phyloP scores from a whole-genome alignment of 1,140 invertebrate species.

The Carcinoscorpius rotundicauda region DNA sequence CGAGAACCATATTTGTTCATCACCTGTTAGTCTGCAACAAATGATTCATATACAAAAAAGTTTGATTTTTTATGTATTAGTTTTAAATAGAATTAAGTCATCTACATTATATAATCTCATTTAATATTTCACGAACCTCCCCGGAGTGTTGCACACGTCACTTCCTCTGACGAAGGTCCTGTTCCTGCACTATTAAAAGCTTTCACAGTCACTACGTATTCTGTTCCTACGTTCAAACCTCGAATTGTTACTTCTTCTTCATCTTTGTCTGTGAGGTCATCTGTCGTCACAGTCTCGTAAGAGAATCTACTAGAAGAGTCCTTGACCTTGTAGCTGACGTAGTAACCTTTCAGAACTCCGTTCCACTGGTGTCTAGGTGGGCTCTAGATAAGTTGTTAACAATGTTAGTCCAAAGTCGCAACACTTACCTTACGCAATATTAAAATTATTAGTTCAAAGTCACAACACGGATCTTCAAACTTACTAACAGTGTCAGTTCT shows the following conservation, averaged over 20 bases:
- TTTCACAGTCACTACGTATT: slow-evolving; percentile 25
- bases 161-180: slow-evolving; percentile 24
- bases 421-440: no score
- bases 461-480: no score
- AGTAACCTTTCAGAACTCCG: slow-evolving; percentile 76
- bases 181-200: slow-evolving; percentile 25
- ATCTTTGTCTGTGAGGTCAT: slow-evolving; percentile 10
- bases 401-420: no score
- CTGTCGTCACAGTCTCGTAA: slow-evolving; percentile 12
- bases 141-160: slow-evolving; percentile 22
- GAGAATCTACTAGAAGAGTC: slow-evolving; percentile 14
- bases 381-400: slow-evolving; percentile 34
- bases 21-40: no score
- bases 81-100: no score
- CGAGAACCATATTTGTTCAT: no score
- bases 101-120: no score
- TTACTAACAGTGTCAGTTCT: no score
- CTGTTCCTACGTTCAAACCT: slow-evolving; percentile 22
- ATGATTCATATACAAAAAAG: no score
- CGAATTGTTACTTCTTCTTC: slow-evolving; percentile 24
- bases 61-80: no score
- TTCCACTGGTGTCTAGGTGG: slow-evolving; percentile 81
- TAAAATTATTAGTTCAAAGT: no score
- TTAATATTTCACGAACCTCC: slow-evolving; percentile 11
- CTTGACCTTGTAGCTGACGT: slow-evolving; percentile 24